Percentiles rank a stretch among this genome's conserved stretches.
These are phyloP conservation scores for Thereva unica DNA, from an alignment of 2,888 invertebrate genomes.

Conservation along the genomic window DNA sequence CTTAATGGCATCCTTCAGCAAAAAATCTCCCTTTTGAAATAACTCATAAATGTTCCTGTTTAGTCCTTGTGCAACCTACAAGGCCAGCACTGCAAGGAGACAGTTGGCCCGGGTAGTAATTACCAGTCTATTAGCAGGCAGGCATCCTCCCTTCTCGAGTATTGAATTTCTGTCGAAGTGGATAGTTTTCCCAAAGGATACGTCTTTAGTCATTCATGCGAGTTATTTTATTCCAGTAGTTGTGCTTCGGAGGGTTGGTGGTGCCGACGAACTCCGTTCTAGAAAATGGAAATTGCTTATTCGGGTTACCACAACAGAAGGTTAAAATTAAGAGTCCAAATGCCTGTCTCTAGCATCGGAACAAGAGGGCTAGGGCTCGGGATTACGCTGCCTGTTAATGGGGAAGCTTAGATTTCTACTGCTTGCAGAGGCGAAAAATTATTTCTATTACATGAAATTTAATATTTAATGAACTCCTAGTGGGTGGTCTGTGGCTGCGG, in stretches of 20 bases:
- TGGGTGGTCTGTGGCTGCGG: too few relatives aligned
- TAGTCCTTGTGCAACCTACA: neutral
- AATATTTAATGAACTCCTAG: too few relatives aligned
- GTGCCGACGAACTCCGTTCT: neutral
- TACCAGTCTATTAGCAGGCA: conserved; percentile 40
- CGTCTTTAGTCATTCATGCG: conserved; percentile 38
- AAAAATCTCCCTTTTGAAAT: too few relatives aligned
- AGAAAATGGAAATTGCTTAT: conserved; percentile 26
- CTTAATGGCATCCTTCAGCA: neutral
- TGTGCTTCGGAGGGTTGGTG: neutral
- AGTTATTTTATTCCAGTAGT: conserved; percentile 34
- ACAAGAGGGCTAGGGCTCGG: too few relatives aligned
- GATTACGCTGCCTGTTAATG: too few relatives aligned
- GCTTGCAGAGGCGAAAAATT: too few relatives aligned
- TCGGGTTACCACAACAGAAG: conserved; percentile 38
- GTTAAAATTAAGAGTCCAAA: conserved; percentile 32
- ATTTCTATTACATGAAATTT: too few relatives aligned
- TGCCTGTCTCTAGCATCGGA: neutral
- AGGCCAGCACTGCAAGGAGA: conserved; percentile 22
- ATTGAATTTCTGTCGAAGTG: conserved; percentile 40
- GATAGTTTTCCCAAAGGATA: conserved; percentile 41
- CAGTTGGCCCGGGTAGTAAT: conserved; percentile 41
- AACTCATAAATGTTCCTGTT: neutral
- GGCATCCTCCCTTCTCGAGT: conserved; percentile 7
- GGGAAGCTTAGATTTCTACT: too few relatives aligned